A percentile compares a stretch with the other conserved stretches of the same genome.
Evolutionary conservation across 2,113 vertebrate species (phyloP).

Genomic region (Tachycineta bicolor): DNA sequence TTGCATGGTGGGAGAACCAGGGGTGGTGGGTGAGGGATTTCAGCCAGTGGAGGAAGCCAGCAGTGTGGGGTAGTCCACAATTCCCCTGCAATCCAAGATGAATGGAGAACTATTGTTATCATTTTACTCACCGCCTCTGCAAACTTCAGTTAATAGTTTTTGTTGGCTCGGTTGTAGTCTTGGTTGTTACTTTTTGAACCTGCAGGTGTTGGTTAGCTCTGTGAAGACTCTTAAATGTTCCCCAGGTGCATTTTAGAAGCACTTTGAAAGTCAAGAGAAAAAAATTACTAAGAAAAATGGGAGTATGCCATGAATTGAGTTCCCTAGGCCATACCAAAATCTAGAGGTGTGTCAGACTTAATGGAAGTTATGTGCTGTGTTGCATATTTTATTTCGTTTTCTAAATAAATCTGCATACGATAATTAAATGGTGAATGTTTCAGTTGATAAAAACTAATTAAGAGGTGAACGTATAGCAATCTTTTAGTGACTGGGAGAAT

Average conservation of each 20-base stretch:
- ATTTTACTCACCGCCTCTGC: conserved; percentile 36
- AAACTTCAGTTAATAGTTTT: conserved; percentile 34
- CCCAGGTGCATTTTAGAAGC: conserved; percentile 1
- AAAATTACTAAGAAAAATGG: conserved; percentile 15
- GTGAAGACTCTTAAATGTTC: background rate
- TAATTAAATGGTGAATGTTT: conserved; percentile 2
- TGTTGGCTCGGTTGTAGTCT: background rate
- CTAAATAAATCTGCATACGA: background rate
- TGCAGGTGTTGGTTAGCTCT: conserved; percentile 27
- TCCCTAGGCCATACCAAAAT: background rate
- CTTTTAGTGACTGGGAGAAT: background rate
- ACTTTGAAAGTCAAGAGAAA: background rate
- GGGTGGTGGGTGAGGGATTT: background rate
- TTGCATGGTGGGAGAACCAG: background rate
- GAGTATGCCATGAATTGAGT: background rate
- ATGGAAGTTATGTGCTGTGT: background rate
- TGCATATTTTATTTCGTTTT: background rate
- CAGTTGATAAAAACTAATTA: conserved; percentile 51
- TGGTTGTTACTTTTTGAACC: conserved; percentile 48
- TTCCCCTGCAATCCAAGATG: background rate
- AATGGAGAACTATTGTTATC: background rate
- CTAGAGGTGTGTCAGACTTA: background rate
- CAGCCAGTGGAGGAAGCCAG: background rate
- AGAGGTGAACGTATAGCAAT: conserved; percentile 21
- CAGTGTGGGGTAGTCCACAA: background rate